These are phyloP conservation scores for Meta bourneti DNA, from an alignment of 2,888 invertebrate genomes.

Conservation along the genomic window DNA sequence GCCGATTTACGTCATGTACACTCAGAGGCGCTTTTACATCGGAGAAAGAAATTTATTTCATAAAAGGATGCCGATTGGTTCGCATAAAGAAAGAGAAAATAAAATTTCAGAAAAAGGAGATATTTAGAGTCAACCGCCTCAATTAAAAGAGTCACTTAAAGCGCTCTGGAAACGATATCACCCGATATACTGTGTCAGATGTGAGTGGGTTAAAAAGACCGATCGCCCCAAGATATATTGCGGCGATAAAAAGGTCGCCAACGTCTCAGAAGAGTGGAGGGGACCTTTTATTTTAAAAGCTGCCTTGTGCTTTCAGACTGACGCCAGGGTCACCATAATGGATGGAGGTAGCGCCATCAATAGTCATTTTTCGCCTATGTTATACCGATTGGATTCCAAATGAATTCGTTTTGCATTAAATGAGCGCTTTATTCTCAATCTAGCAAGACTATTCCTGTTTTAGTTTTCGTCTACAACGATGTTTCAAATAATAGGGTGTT, in stretches of 20 bases:
- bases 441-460: no score
- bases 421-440: no score
- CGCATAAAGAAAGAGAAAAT: not conserved
- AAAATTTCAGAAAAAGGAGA: not conserved
- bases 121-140: slow-evolving; percentile 4
- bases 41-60: slow-evolving; percentile 25
- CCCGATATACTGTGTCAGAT: slow-evolving; percentile 44
- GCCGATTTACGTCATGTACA: slow-evolving; percentile 35
- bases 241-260: slow-evolving; percentile 38
- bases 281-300: slow-evolving; percentile 31
- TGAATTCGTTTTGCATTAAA: not conserved
- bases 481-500: no score
- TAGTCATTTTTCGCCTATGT: not conserved
- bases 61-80: slow-evolving; percentile 30
- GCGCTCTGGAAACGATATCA: slow-evolving; percentile 21
- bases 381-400: not conserved
- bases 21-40: slow-evolving; percentile 24
- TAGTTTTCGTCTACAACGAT: no score
- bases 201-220: slow-evolving; percentile 5
- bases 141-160: slow-evolving; percentile 52
- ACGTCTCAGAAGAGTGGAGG: slow-evolving; percentile 6
- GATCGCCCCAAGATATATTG: slow-evolving; percentile 27
- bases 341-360: slow-evolving; percentile 5
- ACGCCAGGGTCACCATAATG: slow-evolving; percentile 26
- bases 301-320: slow-evolving; percentile 15